Percentiles rank a stretch among this genome's conserved stretches.
Evolutionary conservation across 2,113 vertebrate genomes (phyloP).

Genomic region (Sander vitreus): DNA sequence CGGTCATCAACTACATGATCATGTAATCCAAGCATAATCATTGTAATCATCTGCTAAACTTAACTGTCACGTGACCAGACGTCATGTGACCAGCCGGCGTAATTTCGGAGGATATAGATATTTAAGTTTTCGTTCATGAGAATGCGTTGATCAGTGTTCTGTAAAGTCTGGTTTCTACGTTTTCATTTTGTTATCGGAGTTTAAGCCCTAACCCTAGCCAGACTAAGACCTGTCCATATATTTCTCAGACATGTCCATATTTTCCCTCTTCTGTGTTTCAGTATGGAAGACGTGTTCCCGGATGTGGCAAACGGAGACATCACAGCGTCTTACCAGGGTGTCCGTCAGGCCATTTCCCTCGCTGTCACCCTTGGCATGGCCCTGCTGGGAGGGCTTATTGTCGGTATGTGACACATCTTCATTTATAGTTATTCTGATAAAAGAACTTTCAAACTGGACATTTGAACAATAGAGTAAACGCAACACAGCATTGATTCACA

Average conservation of each 20-base stretch:
- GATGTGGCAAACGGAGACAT: constrained; percentile 39
- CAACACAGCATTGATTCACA: neutral
- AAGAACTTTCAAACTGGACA: neutral
- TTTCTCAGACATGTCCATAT: no score
- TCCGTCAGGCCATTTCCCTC: constrained; percentile 85
- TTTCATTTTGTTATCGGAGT: neutral
- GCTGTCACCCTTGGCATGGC: constrained; percentile 88
- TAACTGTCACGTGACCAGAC: no score
- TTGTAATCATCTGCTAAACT: no score
- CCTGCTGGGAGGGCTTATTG: constrained; percentile 85
- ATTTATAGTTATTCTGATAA: neutral
- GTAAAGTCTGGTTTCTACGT: neutral
- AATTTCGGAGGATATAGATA: no score
- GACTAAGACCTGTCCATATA: no score
- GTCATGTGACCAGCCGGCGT: no score
- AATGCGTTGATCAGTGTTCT: neutral
- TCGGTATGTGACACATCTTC: constrained; percentile 82
- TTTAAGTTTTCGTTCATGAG: no score
- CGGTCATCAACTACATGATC: no score
- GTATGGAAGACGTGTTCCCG: constrained; percentile 87
- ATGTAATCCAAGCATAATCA: no score
- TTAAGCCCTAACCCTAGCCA: no score
- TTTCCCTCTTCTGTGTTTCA: constrained; percentile 56
- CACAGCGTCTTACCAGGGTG: constrained; percentile 64
- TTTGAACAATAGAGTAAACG: neutral